Conservation (phyloP, 2,797 vertebrate species). For the Telmatherina bonti region DNA sequence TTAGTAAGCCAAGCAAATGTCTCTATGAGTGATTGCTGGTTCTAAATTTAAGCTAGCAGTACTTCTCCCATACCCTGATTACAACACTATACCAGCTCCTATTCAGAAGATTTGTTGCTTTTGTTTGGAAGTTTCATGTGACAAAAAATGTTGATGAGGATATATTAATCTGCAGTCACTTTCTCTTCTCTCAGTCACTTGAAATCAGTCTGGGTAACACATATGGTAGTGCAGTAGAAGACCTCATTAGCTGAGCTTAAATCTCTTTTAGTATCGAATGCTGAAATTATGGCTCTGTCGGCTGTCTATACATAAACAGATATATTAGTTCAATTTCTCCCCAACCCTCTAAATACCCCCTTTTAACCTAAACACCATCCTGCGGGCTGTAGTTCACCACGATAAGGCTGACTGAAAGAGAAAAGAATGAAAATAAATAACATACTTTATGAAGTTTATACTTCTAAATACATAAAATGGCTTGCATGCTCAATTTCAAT, state of each 20-base stretch:
- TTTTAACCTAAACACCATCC: conserved; percentile 14
- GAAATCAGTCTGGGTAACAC: conserved; percentile 16
- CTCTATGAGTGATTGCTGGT: not conserved
- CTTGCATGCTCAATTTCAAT: too few relatives aligned
- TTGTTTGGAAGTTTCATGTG: too few relatives aligned
- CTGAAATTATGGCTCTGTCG: conserved; percentile 22
- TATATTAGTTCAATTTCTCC: not conserved
- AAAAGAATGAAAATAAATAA: conserved; percentile 5
- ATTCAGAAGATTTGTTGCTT: not conserved
- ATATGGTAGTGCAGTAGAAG: conserved; percentile 1
- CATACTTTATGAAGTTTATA: not conserved
- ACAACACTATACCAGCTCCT: too few relatives aligned
- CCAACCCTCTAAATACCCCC: not conserved
- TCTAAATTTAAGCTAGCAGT: not conserved
- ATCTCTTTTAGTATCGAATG: conserved; percentile 43
- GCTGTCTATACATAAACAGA: not conserved
- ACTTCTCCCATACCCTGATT: too few relatives aligned
- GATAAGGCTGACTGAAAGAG: conserved; percentile 22
- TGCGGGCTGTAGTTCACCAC: conserved; percentile 17
- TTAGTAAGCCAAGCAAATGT: not conserved
- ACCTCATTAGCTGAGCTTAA: conserved; percentile 12
- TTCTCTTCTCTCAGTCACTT: conserved; percentile 1
- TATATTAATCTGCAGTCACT: conserved; percentile 14
- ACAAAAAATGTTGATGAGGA: conserved; percentile 11
- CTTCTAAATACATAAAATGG: too few relatives aligned